Base-by-base conservation (phyloP, 2,888 invertebrate species). In the Chrysomela aeneicollis region DNA sequence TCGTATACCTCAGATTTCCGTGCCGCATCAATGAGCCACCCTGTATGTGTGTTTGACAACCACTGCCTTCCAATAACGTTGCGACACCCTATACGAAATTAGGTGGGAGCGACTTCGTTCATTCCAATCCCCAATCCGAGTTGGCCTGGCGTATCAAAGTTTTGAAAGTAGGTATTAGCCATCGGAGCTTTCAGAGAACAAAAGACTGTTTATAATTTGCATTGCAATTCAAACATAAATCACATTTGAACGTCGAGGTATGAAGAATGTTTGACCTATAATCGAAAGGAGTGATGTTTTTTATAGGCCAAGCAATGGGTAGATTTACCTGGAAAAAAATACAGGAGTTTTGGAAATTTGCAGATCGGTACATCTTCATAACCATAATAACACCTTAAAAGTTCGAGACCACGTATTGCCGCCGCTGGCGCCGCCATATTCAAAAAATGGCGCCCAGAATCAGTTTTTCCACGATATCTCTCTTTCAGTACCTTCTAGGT, bases 221-320 rank as follows among this genome's bases (percentile, higher is more conserved):
- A 66, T 66, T 67, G 58, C 63, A 67, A 63, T 67, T 54, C 59
- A 63, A 61, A 42, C 42, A 61, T 59, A 61, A 67, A 67, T 64
- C 61, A 67, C 55, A 61, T 55, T 51, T 26, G 30, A 50, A 64
- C 51, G 51, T 50, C 22, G n/a, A 55, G 51, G 59, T 64, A 64
- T 64, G 59, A 59, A 49, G 35, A 64, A 64, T 61, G 61, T 64
- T n/a, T 26, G 26, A 26, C 26, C 4, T 26, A 26, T 26, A 26
- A 26, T 26, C 6, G 26, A 26, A 26, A 26, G 3, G 26, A 26
- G 6, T 3, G 6, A 26, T 26, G n/a, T n/a, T n/a, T n/a, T n/a
- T 63, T 55, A 17, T 15, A 53, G 54, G 49, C 54, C 15, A 21
- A 10, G 26, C 59, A n/a, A n/a, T n/a, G n/a, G n/a, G n/a, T n/a